These are phyloP conservation scores for Salvator merianae DNA, from an alignment of 2,113 vertebrate genomes.

Conservation along the genomic window DNA sequence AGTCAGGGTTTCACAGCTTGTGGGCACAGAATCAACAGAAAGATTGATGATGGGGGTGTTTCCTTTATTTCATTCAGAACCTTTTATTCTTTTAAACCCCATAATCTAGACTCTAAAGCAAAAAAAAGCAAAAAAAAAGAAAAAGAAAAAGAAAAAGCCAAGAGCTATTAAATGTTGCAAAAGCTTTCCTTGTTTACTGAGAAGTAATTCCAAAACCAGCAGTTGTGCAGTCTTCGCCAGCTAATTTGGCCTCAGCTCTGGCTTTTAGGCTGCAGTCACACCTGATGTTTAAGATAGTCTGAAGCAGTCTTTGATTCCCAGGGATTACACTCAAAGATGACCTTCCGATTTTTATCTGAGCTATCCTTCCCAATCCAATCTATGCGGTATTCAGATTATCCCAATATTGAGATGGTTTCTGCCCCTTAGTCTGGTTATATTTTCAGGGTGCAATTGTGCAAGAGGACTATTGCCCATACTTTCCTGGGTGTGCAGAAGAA, in stretches of 20 bases:
- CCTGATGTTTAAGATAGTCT: too few species aligned
- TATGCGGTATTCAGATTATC: too few species aligned
- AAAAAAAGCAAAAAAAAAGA: background rate
- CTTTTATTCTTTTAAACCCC: background rate
- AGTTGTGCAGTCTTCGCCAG: background rate
- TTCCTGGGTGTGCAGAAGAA: too few species aligned
- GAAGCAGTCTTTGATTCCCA: too few species aligned
- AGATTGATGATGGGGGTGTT: background rate
- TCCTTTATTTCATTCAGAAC: conserved; percentile 17
- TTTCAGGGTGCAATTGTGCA: too few species aligned
- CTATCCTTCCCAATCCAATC: too few species aligned
- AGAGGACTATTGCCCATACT: too few species aligned
- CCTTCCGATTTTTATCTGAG: too few species aligned
- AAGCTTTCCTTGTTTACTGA: background rate
- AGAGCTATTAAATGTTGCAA: conserved; percentile 11
- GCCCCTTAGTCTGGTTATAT: too few species aligned
- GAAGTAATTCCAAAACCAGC: background rate
- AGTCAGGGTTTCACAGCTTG: conserved; percentile 19
- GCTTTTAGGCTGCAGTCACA: background rate
- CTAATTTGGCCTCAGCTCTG: background rate
- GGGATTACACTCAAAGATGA: too few species aligned
- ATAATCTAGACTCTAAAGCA: background rate
- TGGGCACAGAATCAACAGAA: conserved; percentile 25
- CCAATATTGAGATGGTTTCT: too few species aligned
- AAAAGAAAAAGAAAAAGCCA: background rate